Conservation (phyloP, 1,140 invertebrate species). For the Drosophila ironensis region DNA sequence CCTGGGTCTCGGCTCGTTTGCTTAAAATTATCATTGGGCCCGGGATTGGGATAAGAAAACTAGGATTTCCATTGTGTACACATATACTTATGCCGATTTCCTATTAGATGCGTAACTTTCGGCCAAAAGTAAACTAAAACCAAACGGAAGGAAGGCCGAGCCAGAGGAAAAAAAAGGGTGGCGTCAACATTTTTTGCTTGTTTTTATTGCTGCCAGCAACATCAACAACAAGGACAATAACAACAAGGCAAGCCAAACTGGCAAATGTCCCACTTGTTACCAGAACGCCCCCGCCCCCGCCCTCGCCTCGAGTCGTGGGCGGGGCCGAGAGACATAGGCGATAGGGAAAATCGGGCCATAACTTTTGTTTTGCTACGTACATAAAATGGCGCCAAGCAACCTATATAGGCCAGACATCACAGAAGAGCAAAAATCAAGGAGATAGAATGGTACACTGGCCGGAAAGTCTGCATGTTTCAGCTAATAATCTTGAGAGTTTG, state of each 20-base stretch:
- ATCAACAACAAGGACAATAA: conserved; percentile 45
- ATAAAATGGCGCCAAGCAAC: conserved; percentile 79
- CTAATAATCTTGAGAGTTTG: neutral
- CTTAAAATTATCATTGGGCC: conserved; percentile 73
- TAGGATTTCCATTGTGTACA: conserved; percentile 71
- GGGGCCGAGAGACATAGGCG: conserved; percentile 30
- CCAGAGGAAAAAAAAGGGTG: conserved; percentile 58
- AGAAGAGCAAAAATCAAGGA: conserved; percentile 24
- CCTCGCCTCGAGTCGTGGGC: neutral
- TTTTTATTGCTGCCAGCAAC: conserved; percentile 76
- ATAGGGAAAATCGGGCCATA: conserved; percentile 72
- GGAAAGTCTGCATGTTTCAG: neutral
- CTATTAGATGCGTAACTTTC: conserved; percentile 52
- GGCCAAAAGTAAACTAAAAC: conserved; percentile 36
- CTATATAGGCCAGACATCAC: conserved; percentile 74
- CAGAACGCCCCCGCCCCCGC: conserved; percentile 33
- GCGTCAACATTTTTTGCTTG: conserved; percentile 74
- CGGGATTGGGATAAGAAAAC: conserved; percentile 11
- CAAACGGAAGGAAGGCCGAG: conserved; percentile 10
- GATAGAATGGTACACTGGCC: conserved; percentile 13
- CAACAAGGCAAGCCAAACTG: conserved; percentile 49
- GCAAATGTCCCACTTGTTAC: conserved; percentile 79
- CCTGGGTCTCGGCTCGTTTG: conserved; percentile 37
- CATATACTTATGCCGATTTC: conserved; percentile 77
- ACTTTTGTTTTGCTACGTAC: conserved; percentile 79